Conservation (phyloP, 2,888 invertebrate genomes). For the Entomobrya proxima region DNA sequence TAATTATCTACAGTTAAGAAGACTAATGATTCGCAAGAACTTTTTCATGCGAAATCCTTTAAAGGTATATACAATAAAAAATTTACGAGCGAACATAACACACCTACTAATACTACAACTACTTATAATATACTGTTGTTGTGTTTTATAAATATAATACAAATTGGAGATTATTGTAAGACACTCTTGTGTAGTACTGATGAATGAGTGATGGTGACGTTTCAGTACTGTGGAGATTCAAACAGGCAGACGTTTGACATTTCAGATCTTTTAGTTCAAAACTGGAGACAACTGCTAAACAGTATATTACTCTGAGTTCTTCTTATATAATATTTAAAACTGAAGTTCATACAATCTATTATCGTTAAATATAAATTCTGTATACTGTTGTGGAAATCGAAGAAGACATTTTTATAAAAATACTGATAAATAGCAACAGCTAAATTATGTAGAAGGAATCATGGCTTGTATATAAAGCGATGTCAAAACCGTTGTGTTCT, state of each 20-base stretch:
- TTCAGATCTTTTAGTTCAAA: slow-evolving; percentile 7
- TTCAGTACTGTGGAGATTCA: neutral
- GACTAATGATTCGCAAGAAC: too few species aligned
- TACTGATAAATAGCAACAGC: slow-evolving; percentile 44
- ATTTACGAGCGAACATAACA: too few species aligned
- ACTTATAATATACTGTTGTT: neutral
- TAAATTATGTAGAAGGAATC: slow-evolving; percentile 10
- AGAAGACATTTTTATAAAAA: slow-evolving; percentile 28
- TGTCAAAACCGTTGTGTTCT: neutral
- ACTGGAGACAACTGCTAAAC: neutral
- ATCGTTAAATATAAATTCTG: neutral
- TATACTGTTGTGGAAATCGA: slow-evolving; percentile 34
- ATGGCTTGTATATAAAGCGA: slow-evolving; percentile 15
- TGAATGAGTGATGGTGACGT: neutral
- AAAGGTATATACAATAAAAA: too few species aligned
- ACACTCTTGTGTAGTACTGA: slow-evolving; percentile 41
- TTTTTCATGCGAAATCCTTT: too few species aligned
- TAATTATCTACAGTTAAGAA: too few species aligned
- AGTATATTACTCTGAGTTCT: neutral
- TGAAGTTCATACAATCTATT: neutral
- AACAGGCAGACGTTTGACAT: neutral
- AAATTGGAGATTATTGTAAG: slow-evolving; percentile 47
- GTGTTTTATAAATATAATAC: slow-evolving; percentile 12
- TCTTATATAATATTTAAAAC: neutral
- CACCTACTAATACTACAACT: too few species aligned